phyloP scores from a whole-genome alignment of 2,888 invertebrate genomes.

The Megaustenia siamemsis region DNA sequence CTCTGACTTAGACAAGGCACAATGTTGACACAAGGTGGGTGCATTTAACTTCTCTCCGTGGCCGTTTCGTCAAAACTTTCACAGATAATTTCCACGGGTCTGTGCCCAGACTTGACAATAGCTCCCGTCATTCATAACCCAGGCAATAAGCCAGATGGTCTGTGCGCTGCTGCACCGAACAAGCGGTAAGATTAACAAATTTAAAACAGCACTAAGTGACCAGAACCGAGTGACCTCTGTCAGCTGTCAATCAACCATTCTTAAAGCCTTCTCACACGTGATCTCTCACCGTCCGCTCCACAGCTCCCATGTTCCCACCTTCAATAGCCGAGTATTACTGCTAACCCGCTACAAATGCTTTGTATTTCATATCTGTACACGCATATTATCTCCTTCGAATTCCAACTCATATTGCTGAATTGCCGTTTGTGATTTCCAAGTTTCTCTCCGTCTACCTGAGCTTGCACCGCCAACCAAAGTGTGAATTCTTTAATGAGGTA shows the following conservation, averaged over 20 bases:
- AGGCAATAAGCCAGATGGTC: conserved; percentile 44
- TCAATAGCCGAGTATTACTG: neutral
- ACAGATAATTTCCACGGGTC: neutral
- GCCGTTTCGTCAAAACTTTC: conserved; percentile 3
- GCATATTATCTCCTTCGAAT: conserved; percentile 4
- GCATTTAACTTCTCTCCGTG: neutral
- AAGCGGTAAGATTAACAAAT: neutral
- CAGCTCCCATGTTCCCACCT: no score
- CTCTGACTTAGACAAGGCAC: neutral
- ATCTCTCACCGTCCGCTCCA: neutral
- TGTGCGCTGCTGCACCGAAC: neutral
- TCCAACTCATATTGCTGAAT: neutral
- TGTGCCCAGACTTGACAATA: neutral
- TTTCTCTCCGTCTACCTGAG: neutral
- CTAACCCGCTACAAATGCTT: conserved; percentile 20
- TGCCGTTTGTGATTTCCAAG: neutral
- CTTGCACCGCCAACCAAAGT: neutral
- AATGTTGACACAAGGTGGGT: conserved; percentile 25
- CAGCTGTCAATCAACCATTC: conserved; percentile 30
- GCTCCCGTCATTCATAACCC: neutral
- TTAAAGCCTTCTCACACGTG: neutral
- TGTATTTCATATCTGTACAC: conserved; percentile 31
- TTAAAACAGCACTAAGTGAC: conserved; percentile 39
- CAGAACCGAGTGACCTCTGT: conserved; percentile 31
- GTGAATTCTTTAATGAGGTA: conserved; percentile 36